phyloP scores from a whole-genome alignment of 2,113 vertebrate species.

The Antennarius striatus region DNA sequence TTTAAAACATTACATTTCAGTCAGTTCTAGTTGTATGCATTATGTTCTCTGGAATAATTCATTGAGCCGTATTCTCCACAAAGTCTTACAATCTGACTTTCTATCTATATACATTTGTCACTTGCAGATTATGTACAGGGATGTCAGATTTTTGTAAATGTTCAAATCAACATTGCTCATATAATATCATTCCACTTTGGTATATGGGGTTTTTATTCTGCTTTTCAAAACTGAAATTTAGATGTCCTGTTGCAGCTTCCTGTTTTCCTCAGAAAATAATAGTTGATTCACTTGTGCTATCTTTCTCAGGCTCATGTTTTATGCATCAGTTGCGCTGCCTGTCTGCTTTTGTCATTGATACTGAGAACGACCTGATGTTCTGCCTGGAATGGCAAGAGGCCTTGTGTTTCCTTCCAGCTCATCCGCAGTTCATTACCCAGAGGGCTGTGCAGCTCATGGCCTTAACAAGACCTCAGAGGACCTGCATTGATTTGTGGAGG shows the following conservation, averaged over 20 bases:
- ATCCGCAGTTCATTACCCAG: slow-evolving; percentile 65
- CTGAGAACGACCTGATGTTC: slow-evolving; percentile 53
- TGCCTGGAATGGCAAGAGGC: slow-evolving; percentile 65
- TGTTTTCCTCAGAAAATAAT: slow-evolving; percentile 30
- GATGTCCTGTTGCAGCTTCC: slow-evolving; percentile 6
- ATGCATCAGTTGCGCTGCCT: slow-evolving; percentile 63
- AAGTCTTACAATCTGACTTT: slow-evolving; percentile 2
- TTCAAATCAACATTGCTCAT: background rate
- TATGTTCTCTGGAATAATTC: background rate
- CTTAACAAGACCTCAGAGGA: slow-evolving; percentile 59
- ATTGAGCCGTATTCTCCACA: slow-evolving; percentile 1
- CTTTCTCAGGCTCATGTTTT: slow-evolving; percentile 70
- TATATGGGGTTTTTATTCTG: slow-evolving; percentile 11
- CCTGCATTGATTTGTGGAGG: slow-evolving; percentile 7
- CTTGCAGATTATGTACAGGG: background rate
- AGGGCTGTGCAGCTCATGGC: slow-evolving; percentile 57
- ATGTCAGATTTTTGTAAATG: background rate
- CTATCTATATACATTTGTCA: background rate
- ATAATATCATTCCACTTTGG: background rate
- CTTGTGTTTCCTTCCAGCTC: slow-evolving; percentile 65
- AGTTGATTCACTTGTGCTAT: slow-evolving; percentile 46
- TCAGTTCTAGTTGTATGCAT: slow-evolving; percentile 3
- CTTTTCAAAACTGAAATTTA: slow-evolving; percentile 21
- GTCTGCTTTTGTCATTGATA: slow-evolving; percentile 75
- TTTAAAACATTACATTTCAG: slow-evolving; percentile 40